phyloP scores from a whole-genome alignment of 2,113 vertebrate species.

The Excalfactoria chinensis region DNA sequence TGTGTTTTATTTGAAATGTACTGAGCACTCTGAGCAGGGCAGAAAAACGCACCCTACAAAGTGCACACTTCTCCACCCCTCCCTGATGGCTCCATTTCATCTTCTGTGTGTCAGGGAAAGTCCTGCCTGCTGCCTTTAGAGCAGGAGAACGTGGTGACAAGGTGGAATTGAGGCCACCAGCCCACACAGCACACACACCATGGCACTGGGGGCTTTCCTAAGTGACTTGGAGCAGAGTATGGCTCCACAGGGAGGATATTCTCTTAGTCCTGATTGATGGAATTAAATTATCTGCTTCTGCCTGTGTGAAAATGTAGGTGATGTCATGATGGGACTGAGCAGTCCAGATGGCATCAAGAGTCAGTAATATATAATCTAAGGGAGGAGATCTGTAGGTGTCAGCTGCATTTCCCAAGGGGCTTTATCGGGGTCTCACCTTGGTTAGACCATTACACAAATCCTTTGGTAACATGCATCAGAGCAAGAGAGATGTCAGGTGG shows the following conservation, averaged over 20 bases:
- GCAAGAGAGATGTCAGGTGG: not conserved
- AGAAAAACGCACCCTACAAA: not conserved
- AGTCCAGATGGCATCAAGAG: not conserved
- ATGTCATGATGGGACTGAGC: not conserved
- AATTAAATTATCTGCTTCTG: not conserved
- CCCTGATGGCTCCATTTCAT: not conserved
- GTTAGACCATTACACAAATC: not conserved
- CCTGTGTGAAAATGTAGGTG: not conserved
- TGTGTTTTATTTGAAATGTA: not conserved
- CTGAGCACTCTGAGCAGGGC: not conserved
- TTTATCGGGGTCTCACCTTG: not conserved
- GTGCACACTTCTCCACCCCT: not conserved
- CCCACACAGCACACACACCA: fast-evolving
- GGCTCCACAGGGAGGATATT: not conserved
- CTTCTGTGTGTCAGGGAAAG: not conserved
- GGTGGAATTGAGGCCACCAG: not conserved
- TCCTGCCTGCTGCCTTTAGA: not conserved
- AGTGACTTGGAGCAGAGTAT: not conserved
- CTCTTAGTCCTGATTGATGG: not conserved
- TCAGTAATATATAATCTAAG: conserved; percentile 28
- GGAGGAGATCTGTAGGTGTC: not conserved
- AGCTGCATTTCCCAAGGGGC: not conserved
- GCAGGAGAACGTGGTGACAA: fast-evolving
- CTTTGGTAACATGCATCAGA: not conserved
- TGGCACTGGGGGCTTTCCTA: not conserved